Conservation (phyloP, 2,888 invertebrate genomes). For the Hoplodrina blanda region DNA sequence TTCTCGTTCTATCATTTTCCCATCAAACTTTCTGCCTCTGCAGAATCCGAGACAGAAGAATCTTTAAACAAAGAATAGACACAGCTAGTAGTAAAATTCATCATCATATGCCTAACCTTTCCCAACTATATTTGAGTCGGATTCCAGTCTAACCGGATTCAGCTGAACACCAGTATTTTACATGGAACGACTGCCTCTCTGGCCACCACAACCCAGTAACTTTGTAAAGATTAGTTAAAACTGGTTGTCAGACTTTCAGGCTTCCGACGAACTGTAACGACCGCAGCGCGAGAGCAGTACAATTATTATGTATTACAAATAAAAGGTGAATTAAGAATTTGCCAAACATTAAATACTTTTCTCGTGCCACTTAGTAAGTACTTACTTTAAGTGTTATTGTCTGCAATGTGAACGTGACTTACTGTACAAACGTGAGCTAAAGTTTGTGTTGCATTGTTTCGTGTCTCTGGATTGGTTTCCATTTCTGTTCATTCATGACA, state of each 20-base stretch:
- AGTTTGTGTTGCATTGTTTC: conserved; percentile 61
- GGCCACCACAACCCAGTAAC: too few species aligned
- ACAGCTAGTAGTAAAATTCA: background rate
- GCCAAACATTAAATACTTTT: conserved; percentile 10
- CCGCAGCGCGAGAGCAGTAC: background rate
- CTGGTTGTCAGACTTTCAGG: too few species aligned
- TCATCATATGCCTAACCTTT: too few species aligned
- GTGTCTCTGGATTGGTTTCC: conserved; percentile 61
- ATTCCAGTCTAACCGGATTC: too few species aligned
- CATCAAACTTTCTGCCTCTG: too few species aligned
- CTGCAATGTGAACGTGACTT: conserved; percentile 45
- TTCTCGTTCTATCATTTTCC: too few species aligned
- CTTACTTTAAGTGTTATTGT: conserved; percentile 12
- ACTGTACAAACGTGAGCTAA: conserved; percentile 61
- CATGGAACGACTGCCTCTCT: too few species aligned
- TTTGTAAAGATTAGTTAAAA: too few species aligned
- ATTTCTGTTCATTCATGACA: conserved; percentile 70
- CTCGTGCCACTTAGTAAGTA: conserved; percentile 4
- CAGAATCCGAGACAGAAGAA: background rate
- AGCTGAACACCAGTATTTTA: too few species aligned
- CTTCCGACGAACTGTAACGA: too few species aligned
- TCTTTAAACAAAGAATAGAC: background rate
- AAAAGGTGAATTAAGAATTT: conserved; percentile 1
- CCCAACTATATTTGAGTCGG: too few species aligned
- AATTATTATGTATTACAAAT: conserved; percentile 1